Evolutionary conservation across 1,140 invertebrate genomes (phyloP).

Genomic region (Maconellicoccus hirsutus): DNA sequence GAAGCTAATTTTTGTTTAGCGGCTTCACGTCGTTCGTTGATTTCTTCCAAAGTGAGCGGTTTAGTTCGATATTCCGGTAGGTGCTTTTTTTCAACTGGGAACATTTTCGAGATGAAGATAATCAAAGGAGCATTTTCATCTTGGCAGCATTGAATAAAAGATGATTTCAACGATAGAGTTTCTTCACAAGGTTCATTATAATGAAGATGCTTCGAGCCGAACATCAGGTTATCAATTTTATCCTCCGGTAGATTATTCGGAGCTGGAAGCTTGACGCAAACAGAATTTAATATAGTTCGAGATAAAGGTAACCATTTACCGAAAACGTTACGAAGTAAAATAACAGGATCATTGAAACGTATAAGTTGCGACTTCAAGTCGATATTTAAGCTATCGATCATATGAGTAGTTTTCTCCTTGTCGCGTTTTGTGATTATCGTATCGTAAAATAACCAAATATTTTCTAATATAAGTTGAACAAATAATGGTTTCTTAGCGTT

Average conservation of each 20-base stretch:
- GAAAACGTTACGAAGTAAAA: constrained; percentile 67
- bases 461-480: constrained; percentile 89
- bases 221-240: constrained; percentile 65
- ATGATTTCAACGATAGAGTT: constrained; percentile 59
- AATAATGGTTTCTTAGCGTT: constrained; percentile 94
- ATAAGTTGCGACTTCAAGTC: constrained; percentile 65
- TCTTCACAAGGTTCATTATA: constrained; percentile 48
- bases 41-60: constrained; percentile 60
- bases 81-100: constrained; percentile 55
- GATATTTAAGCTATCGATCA: constrained; percentile 69
- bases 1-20: constrained; percentile 11
- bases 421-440: constrained; percentile 64
- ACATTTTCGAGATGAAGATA: constrained; percentile 93
- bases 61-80: constrained; percentile 61
- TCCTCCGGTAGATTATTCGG: constrained; percentile 65
- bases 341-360: constrained; percentile 60
- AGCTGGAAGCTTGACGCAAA: constrained; percentile 66
- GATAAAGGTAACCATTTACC: constrained; percentile 84
- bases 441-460: constrained; percentile 86
- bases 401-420: constrained; percentile 64
- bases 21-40: constrained; percentile 52
- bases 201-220: constrained; percentile 52
- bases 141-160: constrained; percentile 60
- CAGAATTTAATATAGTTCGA: constrained; percentile 51
- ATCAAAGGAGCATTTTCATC: constrained; percentile 58